These are phyloP conservation scores for Protonibea diacanthus DNA, from an alignment of 2,797 vertebrate species.

Conservation along the genomic window DNA sequence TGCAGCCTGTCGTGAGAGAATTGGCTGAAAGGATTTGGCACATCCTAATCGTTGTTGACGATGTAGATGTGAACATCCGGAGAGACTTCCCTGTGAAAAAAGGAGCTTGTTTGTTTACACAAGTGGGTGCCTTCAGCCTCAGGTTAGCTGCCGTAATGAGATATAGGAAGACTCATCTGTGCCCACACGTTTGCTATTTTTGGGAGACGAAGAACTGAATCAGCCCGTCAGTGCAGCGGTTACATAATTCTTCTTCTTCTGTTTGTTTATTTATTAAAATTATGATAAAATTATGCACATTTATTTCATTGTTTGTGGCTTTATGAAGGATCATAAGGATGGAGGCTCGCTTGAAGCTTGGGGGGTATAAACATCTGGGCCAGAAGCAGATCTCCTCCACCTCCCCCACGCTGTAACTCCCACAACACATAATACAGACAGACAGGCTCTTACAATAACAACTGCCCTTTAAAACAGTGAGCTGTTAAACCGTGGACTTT, in stretches of 20 bases:
- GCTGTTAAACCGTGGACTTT: constrained; percentile 43
- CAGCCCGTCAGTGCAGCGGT: neutral
- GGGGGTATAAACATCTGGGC: constrained; percentile 61
- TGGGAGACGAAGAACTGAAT: neutral
- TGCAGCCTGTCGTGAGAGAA: constrained; percentile 25
- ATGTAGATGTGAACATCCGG: constrained; percentile 45
- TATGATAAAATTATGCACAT: neutral
- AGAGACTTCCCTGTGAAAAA: constrained; percentile 38
- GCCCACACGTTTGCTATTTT: constrained; percentile 49
- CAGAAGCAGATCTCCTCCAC: constrained; percentile 46
- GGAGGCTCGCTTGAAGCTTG: constrained; percentile 14
- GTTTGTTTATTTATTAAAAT: neutral
- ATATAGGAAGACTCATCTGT: constrained; percentile 30
- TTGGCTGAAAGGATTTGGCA: constrained; percentile 61
- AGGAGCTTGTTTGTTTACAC: constrained; percentile 46
- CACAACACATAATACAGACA: constrained; percentile 51
- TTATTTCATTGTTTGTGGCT: neutral
- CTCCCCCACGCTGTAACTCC: constrained; percentile 52
- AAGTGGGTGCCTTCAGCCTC: constrained; percentile 43
- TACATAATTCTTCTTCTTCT: constrained; percentile 3
- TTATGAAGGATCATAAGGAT: constrained; percentile 43
- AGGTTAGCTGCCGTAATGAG: constrained; percentile 37
- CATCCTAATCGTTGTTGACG: constrained; percentile 62
- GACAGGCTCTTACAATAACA: constrained; percentile 66
- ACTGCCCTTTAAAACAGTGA: constrained; percentile 58